These are phyloP conservation scores for Lissonota sp. DNA, from an alignment of 2,888 invertebrate genomes.

Conservation along the genomic window DNA sequence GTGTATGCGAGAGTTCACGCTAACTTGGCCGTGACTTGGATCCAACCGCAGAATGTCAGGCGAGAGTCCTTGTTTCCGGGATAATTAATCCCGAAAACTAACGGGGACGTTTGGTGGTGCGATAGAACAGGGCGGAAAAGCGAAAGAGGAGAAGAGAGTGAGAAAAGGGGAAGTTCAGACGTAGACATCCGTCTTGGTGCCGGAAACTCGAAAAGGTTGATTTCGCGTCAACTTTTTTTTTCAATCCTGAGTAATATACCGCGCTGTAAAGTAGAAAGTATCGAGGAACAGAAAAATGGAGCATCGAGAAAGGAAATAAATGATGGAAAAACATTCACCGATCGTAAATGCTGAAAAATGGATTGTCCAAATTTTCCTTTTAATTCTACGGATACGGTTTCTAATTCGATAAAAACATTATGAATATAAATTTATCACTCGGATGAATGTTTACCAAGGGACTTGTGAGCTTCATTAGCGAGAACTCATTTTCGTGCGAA, in stretches of 20 bases:
- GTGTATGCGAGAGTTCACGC: constrained; percentile 31
- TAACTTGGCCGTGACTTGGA: constrained; percentile 62
- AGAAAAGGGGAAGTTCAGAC: constrained; percentile 27
- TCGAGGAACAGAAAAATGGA: background rate
- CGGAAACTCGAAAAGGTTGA: constrained; percentile 23
- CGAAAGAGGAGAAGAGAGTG: constrained; percentile 22
- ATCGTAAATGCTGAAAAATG: background rate
- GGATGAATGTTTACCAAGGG: constrained; percentile 9
- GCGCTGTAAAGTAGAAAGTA: background rate
- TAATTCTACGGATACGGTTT: background rate
- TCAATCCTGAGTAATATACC: background rate
- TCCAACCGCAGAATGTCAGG: constrained; percentile 63
- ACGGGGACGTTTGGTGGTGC: constrained; percentile 58
- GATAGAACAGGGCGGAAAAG: constrained; percentile 27
- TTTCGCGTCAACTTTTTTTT: constrained; percentile 18
- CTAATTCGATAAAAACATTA: background rate
- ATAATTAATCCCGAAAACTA: constrained; percentile 74
- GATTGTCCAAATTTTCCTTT: background rate
- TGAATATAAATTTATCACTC: background rate
- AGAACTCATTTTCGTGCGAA: constrained; percentile 25
- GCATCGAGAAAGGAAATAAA: background rate
- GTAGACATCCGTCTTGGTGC: constrained; percentile 42
- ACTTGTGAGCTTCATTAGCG: constrained; percentile 2
- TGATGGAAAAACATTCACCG: background rate
- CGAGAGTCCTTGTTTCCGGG: constrained; percentile 71